These are phyloP conservation scores for Stenichneumon culpator DNA, from an alignment of 2,888 invertebrate genomes.

Conservation along the genomic window DNA sequence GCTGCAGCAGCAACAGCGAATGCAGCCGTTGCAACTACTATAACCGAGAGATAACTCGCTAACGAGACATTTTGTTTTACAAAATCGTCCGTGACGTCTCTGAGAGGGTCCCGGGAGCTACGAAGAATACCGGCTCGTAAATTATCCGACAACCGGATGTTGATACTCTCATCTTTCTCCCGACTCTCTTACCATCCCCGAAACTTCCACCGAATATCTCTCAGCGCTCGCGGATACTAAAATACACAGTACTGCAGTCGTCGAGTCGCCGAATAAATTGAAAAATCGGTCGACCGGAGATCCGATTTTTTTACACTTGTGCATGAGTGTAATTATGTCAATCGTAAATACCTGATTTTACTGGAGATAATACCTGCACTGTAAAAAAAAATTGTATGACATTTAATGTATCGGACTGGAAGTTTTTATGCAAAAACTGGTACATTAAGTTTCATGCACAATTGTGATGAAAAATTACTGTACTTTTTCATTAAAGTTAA, in stretches of 20 bases:
- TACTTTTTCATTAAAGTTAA: too few relatives aligned
- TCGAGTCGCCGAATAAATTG: background rate
- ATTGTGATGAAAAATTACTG: too few relatives aligned
- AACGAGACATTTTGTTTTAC: slow-evolving; percentile 84
- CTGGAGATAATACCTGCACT: too few relatives aligned
- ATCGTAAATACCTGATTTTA: too few relatives aligned
- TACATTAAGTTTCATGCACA: too few relatives aligned
- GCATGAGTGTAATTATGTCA: background rate
- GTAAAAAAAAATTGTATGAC: too few relatives aligned
- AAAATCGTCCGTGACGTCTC: slow-evolving; percentile 79
- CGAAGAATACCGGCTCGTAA: slow-evolving; percentile 78
- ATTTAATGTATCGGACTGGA: too few relatives aligned
- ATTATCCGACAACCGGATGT: slow-evolving; percentile 81
- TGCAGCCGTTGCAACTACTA: slow-evolving; percentile 65
- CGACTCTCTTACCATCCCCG: slow-evolving; percentile 11
- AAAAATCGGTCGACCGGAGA: background rate
- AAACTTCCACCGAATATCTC: slow-evolving; percentile 35
- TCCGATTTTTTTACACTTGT: background rate
- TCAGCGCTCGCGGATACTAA: background rate
- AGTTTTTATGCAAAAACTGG: too few relatives aligned
- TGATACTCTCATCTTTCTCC: slow-evolving; percentile 73
- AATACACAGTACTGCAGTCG: background rate
- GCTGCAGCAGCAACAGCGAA: slow-evolving; percentile 36
- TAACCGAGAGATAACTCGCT: slow-evolving; percentile 76
- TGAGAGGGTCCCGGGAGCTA: slow-evolving; percentile 71